Base-by-base conservation (phyloP, 2,888 invertebrate species). In the Microdon myrmicae region DNA sequence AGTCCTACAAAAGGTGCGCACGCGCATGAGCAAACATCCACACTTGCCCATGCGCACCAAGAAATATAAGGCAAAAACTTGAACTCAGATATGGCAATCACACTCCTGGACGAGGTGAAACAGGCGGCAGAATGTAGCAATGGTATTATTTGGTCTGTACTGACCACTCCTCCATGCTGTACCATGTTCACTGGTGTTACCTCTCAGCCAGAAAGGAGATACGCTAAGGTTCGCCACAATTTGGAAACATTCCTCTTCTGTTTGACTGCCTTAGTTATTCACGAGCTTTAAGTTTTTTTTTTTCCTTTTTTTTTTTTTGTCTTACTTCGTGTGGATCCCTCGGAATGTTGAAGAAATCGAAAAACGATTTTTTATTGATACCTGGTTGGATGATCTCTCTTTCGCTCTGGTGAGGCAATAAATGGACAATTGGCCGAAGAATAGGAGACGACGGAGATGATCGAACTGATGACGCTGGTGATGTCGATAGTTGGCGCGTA, bases 361-460 rank as follows among this genome's bases (percentile, higher is more conserved):
- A 64, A 64, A 64, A 58, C 64, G 51, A 64, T 64, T 64, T 64
- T 58, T 58, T 64, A 64, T 64, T 64, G 58, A 64, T 64, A 51
- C 56, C 45, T 51, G 51, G 56, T n/a, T 29, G 6, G 5, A n/a
- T n/a, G 29, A 6, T 29, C 6, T 10, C n/a, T 29, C 6, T 10
- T 29, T 29, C 29, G 9, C 19, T 28, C 9, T 12, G 6, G 16
- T n/a, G n/a, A n/a, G n/a, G n/a, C n/a, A n/a, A n/a, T n/a, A n/a
- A n/a, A n/a, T n/a, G n/a, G n/a, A n/a, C n/a, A n/a, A n/a, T n/a
- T n/a, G n/a, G n/a, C n/a, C n/a, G n/a, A n/a, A n/a, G n/a, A n/a
- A n/a, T n/a, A n/a, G n/a, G n/a, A n/a, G n/a, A n/a, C n/a, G n/a
- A n/a, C n/a, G n/a, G n/a, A n/a, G n/a, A n/a, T 31, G 35, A 49